phyloP scores from a whole-genome alignment of 2,113 vertebrate genomes.

The Festucalex cinctus region DNA sequence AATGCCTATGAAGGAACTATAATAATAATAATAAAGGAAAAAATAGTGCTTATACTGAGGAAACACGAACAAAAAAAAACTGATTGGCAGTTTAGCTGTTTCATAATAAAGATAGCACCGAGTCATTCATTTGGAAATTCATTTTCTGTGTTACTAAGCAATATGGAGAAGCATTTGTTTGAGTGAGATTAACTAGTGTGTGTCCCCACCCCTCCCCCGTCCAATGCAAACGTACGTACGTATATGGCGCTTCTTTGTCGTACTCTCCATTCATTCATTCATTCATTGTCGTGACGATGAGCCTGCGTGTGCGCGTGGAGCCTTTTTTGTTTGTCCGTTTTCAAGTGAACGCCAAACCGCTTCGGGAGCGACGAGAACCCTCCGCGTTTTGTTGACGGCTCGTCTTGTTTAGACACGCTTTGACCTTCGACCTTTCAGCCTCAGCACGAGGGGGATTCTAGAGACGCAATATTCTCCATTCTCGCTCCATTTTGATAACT shows the following conservation, averaged over 20 bases:
- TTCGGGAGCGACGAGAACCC: conserved; percentile 77
- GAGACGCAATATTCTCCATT: conserved; percentile 78
- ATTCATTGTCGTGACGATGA: conserved; percentile 85
- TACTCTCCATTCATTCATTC: conserved; percentile 86
- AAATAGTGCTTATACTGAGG: conserved; percentile 74
- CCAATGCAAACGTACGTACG: conserved; percentile 78
- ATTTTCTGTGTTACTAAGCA: conserved; percentile 97
- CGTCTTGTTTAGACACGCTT: conserved; percentile 71
- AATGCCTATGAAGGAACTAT: conserved; percentile 90
- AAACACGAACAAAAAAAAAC: conserved; percentile 66
- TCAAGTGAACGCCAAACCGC: conserved; percentile 88
- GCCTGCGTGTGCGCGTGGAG: conserved; percentile 74
- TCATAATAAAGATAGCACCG: conserved; percentile 90
- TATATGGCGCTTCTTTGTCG: conserved; percentile 91
- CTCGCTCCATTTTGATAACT: conserved; percentile 79
- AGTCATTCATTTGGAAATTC: conserved; percentile 85
- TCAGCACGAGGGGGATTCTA: conserved; percentile 12
- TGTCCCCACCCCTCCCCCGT: conserved; percentile 81
- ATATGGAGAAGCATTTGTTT: conserved; percentile 98
- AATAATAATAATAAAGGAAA: conserved; percentile 52
- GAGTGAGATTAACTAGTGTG: conserved; percentile 90
- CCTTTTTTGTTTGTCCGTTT: conserved; percentile 84
- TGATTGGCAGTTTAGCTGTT: conserved; percentile 92
- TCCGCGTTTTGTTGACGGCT: conserved; percentile 76
- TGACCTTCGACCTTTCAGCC: conserved; percentile 6